phyloP scores from a whole-genome alignment of 2,113 vertebrate species.

The Anarrhichthys ocellatus region DNA sequence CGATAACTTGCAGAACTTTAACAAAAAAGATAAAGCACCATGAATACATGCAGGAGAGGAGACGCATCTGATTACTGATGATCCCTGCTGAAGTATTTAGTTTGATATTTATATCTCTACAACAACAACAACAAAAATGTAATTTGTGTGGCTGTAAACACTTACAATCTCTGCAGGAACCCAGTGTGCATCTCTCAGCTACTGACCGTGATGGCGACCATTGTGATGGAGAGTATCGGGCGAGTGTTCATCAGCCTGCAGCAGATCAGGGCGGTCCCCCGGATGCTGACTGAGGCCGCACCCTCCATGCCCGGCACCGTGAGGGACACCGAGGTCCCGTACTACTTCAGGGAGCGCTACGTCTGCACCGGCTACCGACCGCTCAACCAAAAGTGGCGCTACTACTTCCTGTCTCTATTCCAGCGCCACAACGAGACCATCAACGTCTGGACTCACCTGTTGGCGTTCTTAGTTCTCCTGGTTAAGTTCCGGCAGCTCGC shows the following conservation, averaged over 20 bases:
- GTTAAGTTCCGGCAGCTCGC: conserved; percentile 78
- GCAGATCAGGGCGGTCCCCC: conserved; percentile 80
- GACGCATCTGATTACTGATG: not conserved
- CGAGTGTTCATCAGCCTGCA: conserved; percentile 82
- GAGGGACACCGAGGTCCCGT: conserved; percentile 84
- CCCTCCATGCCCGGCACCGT: conserved; percentile 84
- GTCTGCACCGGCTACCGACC: conserved; percentile 88
- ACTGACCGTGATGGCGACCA: conserved; percentile 81
- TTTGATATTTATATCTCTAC: not conserved
- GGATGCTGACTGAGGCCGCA: conserved; percentile 64
- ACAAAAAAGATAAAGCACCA: too few species aligned
- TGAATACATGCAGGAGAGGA: not conserved
- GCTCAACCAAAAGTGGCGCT: conserved; percentile 86
- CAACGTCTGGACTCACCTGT: conserved; percentile 93
- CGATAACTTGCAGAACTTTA: not conserved
- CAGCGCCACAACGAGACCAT: conserved; percentile 92
- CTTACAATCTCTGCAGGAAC: conserved; percentile 22
- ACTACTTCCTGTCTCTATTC: conserved; percentile 90
- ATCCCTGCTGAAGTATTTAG: not conserved
- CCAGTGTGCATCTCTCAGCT: not conserved
- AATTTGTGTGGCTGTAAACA: not conserved
- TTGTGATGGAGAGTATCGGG: conserved; percentile 82
- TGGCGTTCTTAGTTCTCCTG: conserved; percentile 83
- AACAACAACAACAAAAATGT: not conserved
- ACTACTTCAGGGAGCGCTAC: conserved; percentile 89